Evolutionary conservation across 2,888 invertebrate species (phyloP).

Genomic region (Nomada hirtipes): DNA sequence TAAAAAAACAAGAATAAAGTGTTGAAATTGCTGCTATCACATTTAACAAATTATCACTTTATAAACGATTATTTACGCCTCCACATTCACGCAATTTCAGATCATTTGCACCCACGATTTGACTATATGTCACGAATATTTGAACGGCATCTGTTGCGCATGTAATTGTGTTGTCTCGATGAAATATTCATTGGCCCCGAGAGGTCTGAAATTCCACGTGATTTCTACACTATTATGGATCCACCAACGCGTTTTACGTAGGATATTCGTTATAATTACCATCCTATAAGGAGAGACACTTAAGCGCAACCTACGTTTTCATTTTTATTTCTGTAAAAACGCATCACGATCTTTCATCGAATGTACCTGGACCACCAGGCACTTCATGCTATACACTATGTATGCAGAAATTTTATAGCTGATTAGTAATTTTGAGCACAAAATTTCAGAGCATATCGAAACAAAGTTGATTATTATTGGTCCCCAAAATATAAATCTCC

Average conservation of each 20-base stretch:
- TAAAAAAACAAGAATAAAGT: no score
- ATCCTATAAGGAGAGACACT: constrained; percentile 77
- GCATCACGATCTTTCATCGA: constrained; percentile 64
- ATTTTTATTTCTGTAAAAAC: constrained; percentile 49
- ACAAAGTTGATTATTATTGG: no score
- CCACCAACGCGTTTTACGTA: constrained; percentile 75
- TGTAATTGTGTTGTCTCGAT: constrained; percentile 22
- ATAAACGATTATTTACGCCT: neutral
- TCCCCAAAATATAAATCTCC: no score
- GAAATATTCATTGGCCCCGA: constrained; percentile 46
- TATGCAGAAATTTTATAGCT: no score
- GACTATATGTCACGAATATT: neutral
- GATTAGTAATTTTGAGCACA: no score
- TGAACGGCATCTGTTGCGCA: neutral
- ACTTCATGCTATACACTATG: no score
- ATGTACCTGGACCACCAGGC: constrained; percentile 36
- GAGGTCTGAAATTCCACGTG: constrained; percentile 70
- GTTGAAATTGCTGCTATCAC: no score
- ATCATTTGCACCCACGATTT: neutral
- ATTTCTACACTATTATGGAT: constrained; percentile 77
- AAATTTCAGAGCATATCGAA: no score
- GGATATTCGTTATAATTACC: constrained; percentile 51
- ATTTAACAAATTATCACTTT: no score
- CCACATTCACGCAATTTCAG: neutral
- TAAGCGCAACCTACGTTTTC: constrained; percentile 51